Evolutionary conservation across 2,888 invertebrate species (phyloP).

Genomic region (Tetragnatha montana): DNA sequence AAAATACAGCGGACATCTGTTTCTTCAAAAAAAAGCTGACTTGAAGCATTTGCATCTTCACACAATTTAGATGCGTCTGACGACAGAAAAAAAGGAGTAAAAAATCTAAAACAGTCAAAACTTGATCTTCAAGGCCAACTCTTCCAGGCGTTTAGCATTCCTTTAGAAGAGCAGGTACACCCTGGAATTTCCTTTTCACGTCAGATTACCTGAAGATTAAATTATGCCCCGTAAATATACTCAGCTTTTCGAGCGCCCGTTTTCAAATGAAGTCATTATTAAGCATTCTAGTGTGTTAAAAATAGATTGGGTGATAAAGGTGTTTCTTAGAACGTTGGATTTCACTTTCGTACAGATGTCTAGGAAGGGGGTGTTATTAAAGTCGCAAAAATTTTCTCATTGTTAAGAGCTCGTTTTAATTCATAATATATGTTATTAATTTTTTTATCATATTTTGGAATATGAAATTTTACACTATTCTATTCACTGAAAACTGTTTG

Average conservation of each 20-base stretch:
- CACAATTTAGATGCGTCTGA: background rate
- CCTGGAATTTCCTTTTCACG: conserved; percentile 1
- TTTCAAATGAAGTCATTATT: background rate
- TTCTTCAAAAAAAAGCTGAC: background rate
- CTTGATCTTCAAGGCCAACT: conserved; percentile 26
- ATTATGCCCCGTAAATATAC: background rate
- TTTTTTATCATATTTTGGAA: too few relatives aligned
- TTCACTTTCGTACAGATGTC: background rate
- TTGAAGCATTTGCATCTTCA: too few relatives aligned
- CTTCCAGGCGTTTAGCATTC: conserved; percentile 16
- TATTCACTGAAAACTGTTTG: too few relatives aligned
- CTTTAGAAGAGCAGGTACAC: conserved; percentile 16
- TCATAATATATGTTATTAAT: too few relatives aligned
- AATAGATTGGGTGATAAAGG: background rate
- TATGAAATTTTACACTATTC: too few relatives aligned
- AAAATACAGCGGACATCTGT: too few relatives aligned
- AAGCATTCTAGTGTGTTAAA: background rate
- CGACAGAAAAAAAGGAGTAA: background rate
- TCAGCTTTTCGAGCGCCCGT: background rate
- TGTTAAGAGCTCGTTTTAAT: too few relatives aligned
- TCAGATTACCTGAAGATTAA: conserved; percentile 7
- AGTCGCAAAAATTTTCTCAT: too few relatives aligned
- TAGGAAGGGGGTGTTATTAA: too few relatives aligned
- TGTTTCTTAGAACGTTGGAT: background rate
- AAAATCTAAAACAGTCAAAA: conserved; percentile 8